Conservation (phyloP, 2,888 invertebrate species). For the Empis livida region DNA sequence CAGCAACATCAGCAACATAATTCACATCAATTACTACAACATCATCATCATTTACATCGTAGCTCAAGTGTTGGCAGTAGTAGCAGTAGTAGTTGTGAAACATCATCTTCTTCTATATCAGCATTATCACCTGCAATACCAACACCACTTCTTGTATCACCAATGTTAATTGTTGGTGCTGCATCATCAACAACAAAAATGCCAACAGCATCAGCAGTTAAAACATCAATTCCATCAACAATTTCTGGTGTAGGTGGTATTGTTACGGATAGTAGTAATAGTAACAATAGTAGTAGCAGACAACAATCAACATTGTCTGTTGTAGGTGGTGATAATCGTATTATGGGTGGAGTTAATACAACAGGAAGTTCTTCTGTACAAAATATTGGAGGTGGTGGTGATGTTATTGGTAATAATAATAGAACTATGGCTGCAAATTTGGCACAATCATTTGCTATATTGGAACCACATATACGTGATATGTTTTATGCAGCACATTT, state of each 20-base stretch:
- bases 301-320: constrained; percentile 7
- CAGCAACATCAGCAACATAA: constrained; percentile 1
- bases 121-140: constrained; percentile 20
- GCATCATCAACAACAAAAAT: constrained; percentile 15
- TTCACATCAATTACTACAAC: neutral
- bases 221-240: neutral
- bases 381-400: too few relatives aligned
- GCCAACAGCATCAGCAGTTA: constrained; percentile 15
- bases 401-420: too few relatives aligned
- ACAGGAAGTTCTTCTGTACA: too few relatives aligned
- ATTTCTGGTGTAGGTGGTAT: constrained; percentile 4
- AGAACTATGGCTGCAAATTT: constrained; percentile 29
- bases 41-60: constrained; percentile 6
- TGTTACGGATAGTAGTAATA: constrained; percentile 7
- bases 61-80: constrained; percentile 32
- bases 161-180: neutral
- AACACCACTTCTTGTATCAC: constrained; percentile 6
- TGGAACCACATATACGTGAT: constrained; percentile 46
- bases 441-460: constrained; percentile 37
- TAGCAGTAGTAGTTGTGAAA: constrained; percentile 29
- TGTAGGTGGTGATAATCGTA: too few relatives aligned
- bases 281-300: constrained; percentile 2
- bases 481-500: constrained; percentile 52
- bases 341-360: too few relatives aligned
- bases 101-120: constrained; percentile 24